Evolutionary conservation across 2,888 invertebrate genomes (phyloP), one percentile per base, ranked within the genome.

Genomic region (Choreutis nemorana): DNA sequence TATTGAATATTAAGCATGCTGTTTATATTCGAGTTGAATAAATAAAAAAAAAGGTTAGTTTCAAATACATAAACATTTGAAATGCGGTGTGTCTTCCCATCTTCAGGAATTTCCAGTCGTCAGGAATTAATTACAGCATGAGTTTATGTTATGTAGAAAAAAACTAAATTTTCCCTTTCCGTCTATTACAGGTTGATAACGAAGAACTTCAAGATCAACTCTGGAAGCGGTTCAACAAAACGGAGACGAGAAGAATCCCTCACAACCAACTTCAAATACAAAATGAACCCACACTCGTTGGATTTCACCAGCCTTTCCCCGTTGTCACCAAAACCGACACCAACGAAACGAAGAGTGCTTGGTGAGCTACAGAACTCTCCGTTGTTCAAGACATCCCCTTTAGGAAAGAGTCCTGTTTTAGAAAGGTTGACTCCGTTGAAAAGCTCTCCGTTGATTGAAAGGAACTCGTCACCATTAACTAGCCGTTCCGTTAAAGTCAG

Each of bases 121-220:
- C n/a, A n/a, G n/a, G n/a, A n/a, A n/a, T n/a, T n/a, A n/a, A n/a
- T n/a, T n/a, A n/a, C n/a, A n/a, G n/a, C n/a, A n/a, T n/a, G n/a
- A n/a, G n/a, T n/a, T n/a, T n/a, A n/a, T n/a, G n/a, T n/a, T n/a
- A n/a, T n/a, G n/a, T 9, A 14, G n/a, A 14, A 25, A 12, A 6
- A 14, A 26, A n/a, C 11, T 48, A 28, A 20, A 3, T 18, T 27
- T 3, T 11, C 3, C 2, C n/a, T 20, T 28, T 11, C 35, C 23
- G 45, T 4, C 52, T 40, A 37, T 57, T 71, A 2, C 75, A 82
- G 82, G 41, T 54, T 82, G 35, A 80, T 81, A 37, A 78, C 81
- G 0, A 81, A 81, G 26, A 80, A 58, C 45, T 82, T 82, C 63
- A 71, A 58, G 35, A 73, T 82, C 13, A 79, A 81, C 54, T 79